Base-by-base conservation (phyloP, 2,113 vertebrate genomes). In the Myxocyprinus asiaticus region DNA sequence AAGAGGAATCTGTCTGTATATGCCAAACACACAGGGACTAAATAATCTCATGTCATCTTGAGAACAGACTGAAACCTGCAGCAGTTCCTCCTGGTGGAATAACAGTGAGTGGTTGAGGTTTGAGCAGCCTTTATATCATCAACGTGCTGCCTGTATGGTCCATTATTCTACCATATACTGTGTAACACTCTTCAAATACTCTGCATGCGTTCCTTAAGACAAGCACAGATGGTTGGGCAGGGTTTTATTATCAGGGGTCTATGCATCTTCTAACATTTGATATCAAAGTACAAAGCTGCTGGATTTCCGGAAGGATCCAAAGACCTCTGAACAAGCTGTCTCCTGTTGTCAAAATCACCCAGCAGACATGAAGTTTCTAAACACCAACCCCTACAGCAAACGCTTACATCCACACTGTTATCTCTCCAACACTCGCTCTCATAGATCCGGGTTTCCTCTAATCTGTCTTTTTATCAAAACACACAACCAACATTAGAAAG, bases 261-360 rank as follows among this genome's bases (percentile, higher is more conserved):
- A 65, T 76, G 62, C 62, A 65, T 76, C 62, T 65, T 65, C 65
- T 48, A 65, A 65, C 48, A 65, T 66, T 64, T 76, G 48, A 65
- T 65, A 76, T 76, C 74, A 76, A 76, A 1, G 22, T 33, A 33
- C 22, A 33, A 33, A 64, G 74, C 74, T 76, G 62, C 50, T 76
- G 62, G 62, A 76, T 76, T 76, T 76, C 73, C 62, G 9, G 74
- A 65, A 76, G 47, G 62, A 76, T 76, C 61, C 61, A 65, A 53
- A 65, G 74, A 76, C 74, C 74, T 65, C 74, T 43, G 62, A 76
- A 76, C 74, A 66, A 55, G 62, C 71, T 63, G 55, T 11, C 72
- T 75, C 72, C 72, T 63, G 74, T 62, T 76, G 74, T 76, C 74
- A 65, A 63, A 65, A 76, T 65, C 53, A 65, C 74, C 61, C 48